Evolutionary conservation across 1,140 invertebrate genomes (phyloP).

Genomic region (Hypsibius dujardini): DNA sequence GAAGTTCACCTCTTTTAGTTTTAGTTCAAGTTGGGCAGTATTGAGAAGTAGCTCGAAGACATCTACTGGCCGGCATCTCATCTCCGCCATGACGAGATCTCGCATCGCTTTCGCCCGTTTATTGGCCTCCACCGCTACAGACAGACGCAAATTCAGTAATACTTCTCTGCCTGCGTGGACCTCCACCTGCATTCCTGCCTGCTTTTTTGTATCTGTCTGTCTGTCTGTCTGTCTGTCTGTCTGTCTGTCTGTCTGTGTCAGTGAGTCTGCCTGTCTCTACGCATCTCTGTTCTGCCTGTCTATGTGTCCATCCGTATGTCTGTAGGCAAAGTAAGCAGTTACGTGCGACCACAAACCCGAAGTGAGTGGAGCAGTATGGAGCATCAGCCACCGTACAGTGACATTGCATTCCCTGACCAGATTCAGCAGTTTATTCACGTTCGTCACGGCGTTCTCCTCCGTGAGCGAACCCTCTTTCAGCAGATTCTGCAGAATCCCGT

Average conservation of each 20-base stretch:
- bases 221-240: no score
- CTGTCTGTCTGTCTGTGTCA: no score
- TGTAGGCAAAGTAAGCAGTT: not conserved
- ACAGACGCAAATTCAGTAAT: conserved; percentile 16
- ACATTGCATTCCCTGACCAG: conserved; percentile 76
- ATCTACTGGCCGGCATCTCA: conserved; percentile 49
- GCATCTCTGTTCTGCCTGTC: no score
- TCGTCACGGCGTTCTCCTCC: conserved; percentile 64
- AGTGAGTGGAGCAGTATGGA: conserved; percentile 54
- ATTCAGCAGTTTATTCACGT: conserved; percentile 62
- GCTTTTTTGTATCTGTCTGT: no score
- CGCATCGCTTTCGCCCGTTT: conserved; percentile 54
- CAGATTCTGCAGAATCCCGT: conserved; percentile 40
- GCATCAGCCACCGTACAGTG: conserved; percentile 67
- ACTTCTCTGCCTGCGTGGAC: conserved; percentile 21
- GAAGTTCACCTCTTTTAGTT: conserved; percentile 52
- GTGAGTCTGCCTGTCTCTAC: no score
- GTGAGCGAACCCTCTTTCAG: conserved; percentile 65
- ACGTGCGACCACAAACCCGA: conserved; percentile 38
- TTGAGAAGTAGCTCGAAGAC: conserved; percentile 65
- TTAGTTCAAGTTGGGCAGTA: conserved; percentile 72
- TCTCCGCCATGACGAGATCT: conserved; percentile 56
- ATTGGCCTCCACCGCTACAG: conserved; percentile 26
- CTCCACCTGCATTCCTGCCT: no score
- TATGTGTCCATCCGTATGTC: no score